Base-by-base conservation (phyloP, 2,888 invertebrate genomes). In the Drosophila infuscata region DNA sequence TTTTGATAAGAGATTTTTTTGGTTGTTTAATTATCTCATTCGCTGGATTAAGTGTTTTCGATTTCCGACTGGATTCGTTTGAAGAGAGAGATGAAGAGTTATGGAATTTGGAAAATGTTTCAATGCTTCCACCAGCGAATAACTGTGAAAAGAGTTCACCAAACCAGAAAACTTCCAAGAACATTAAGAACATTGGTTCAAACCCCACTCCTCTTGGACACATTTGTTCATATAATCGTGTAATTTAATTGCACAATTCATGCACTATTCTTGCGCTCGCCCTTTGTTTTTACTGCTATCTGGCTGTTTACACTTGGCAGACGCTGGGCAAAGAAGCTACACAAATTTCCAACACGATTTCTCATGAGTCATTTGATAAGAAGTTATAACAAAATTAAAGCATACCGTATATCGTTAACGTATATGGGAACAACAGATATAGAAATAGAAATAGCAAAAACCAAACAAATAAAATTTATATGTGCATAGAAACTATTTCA, bases 351-450 rank as follows among this genome's bases (percentile, higher is more conserved):
- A 43, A 51, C n/a, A 58, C 60, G 25, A 36, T 54, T 62, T 74
- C 70, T 74, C 70, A 75, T 89, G 82, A 87, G 61, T 82, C 86
- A 83, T 76, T 71, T 89, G 86, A 86, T 86, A 86, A 87, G 89
- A 75, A 72, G 72, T 59, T 43, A 73, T 77, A 79, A 79, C 79
- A 83, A 77, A 70, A 36, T 4, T 38, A 41, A 5, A 53, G 59
- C 58, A 52, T 46, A 36, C 9, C 25, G 15, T 17, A 17, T 15
- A 20, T 0, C n/a, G 41, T 5, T 41, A 9, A n/a, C n/a, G 7
- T 33, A 52, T 32, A 53, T 59, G 30, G 32, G 29, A 29, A 35
- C 33, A 73, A 52, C 62, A 70, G 4, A 35, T 57, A 70, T 69
- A 83, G 49, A 36, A 68, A 65, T 33, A 70, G 67, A 70, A 66